Percentiles rank a stretch among this genome's conserved stretches.
Evolutionary conservation across 2,113 vertebrate genomes (phyloP).

Genomic region (Semicossyphus pulcher): DNA sequence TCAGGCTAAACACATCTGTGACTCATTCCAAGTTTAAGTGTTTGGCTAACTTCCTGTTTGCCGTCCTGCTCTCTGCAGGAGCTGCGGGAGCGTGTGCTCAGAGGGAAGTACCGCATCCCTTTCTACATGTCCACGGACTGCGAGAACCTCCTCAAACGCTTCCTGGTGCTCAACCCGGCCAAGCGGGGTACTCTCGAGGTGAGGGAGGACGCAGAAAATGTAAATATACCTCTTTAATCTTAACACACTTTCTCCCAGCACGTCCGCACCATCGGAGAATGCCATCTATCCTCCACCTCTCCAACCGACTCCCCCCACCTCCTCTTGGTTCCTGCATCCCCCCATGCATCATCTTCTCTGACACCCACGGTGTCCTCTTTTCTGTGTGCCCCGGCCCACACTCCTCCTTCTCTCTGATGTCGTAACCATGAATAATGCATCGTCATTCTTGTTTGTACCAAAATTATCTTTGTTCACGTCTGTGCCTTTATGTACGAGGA

Average conservation of each 20-base stretch:
- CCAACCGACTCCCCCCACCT: background rate
- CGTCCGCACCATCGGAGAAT: conserved; percentile 51
- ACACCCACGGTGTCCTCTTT: conserved; percentile 42
- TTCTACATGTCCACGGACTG: conserved; percentile 99
- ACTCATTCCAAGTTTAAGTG: background rate
- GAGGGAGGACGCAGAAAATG: conserved; percentile 77
- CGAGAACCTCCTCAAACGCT: conserved; percentile 99
- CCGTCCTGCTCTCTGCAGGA: conserved; percentile 79
- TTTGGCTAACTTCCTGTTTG: background rate
- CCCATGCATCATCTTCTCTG: conserved; percentile 40
- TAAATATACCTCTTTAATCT: conserved; percentile 69
- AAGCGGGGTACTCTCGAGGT: conserved; percentile 99
- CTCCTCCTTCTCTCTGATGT: conserved; percentile 32
- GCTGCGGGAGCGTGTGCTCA: conserved; percentile 95
- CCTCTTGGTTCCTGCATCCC: conserved; percentile 10
- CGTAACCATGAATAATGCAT: conserved; percentile 54
- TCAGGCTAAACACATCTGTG: background rate
- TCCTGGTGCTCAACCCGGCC: conserved; percentile 97
- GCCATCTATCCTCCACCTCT: conserved; percentile 38
- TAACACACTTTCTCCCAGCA: conserved; percentile 29
- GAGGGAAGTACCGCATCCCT: conserved; percentile 98
- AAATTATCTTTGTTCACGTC: conserved; percentile 24
- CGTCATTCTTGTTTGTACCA: conserved; percentile 15
- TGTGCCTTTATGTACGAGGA: background rate
- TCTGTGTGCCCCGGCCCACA: conserved; percentile 13